Conservation (phyloP, 2,797 vertebrate genomes). For the Microcaecilia unicolor region DNA sequence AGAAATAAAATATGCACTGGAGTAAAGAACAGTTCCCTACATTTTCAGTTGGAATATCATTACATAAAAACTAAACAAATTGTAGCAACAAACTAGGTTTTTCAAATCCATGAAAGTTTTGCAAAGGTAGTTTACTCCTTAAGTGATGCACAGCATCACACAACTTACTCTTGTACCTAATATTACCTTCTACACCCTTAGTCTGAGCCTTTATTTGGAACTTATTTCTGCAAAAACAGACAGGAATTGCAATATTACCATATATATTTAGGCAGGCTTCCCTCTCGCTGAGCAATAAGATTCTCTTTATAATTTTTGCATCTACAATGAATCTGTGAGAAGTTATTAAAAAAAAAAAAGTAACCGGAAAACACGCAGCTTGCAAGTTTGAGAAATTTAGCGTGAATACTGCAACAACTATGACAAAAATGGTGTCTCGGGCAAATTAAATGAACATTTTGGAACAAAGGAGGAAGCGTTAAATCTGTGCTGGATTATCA, state of each 20-base stretch:
- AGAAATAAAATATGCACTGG: background rate
- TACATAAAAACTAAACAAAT: background rate
- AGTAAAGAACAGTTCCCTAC: conserved; percentile 13
- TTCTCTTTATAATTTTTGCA: conserved; percentile 9
- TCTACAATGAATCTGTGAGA: conserved; percentile 26
- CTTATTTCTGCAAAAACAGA: conserved; percentile 9
- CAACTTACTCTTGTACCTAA: conserved; percentile 9
- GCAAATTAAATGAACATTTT: conserved; percentile 26
- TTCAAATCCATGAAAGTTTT: background rate
- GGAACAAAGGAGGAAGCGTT: conserved; percentile 26
- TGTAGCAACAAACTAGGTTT: conserved; percentile 7
- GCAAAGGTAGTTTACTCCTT: conserved; percentile 1
- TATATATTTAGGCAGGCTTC: conserved; percentile 15
- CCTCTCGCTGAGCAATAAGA: conserved; percentile 20
- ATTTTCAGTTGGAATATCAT: conserved; percentile 6
- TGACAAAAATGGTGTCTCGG: conserved; percentile 16
- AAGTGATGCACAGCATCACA: conserved; percentile 23
- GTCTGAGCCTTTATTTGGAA: conserved; percentile 1
- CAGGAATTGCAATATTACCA: background rate
- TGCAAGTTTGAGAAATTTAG: conserved; percentile 7
- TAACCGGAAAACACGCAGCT: conserved; percentile 38
- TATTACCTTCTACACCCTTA: conserved; percentile 17
- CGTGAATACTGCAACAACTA: conserved; percentile 24
- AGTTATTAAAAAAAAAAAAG: conserved; percentile 8
- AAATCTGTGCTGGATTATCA: conserved; percentile 40